These are phyloP conservation scores for Eonycteris spelaea DNA, from an alignment of 2,113 vertebrate genomes.

Conservation along the genomic window DNA sequence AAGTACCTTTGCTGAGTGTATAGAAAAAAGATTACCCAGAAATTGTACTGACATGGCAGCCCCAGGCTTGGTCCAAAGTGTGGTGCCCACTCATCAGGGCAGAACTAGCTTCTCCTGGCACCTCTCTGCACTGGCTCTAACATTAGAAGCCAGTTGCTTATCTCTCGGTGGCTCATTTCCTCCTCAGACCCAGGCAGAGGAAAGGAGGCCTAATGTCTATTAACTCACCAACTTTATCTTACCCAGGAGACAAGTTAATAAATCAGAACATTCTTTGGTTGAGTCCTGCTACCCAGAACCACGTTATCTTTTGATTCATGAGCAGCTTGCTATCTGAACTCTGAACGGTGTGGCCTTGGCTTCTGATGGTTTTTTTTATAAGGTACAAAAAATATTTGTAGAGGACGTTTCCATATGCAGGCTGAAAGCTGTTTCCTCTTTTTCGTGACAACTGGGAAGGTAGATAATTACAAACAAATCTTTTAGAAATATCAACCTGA, in stretches of 20 bases:
- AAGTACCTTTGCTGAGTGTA: neutral
- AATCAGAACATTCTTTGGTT: conserved; percentile 37
- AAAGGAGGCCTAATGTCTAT: neutral
- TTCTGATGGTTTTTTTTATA: neutral
- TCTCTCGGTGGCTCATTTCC: neutral
- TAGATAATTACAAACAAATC: conserved; percentile 30
- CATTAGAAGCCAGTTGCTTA: neutral
- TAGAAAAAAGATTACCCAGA: neutral
- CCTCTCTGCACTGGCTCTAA: neutral
- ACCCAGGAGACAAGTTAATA: conserved; percentile 53
- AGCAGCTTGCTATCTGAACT: conserved; percentile 39
- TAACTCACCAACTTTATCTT: conserved; percentile 52
- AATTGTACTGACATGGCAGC: neutral
- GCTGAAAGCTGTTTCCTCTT: neutral
- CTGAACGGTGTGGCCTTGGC: neutral
- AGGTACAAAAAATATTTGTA: neutral
- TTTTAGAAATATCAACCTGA: neutral
- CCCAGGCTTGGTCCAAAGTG: neutral
- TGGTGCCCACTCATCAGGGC: neutral
- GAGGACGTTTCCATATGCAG: neutral
- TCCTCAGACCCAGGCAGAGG: conserved; percentile 1
- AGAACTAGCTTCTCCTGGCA: neutral
- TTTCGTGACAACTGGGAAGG: neutral
- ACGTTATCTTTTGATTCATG: conserved; percentile 53
- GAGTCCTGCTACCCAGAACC: neutral